A percentile compares a stretch with the other conserved stretches of the same genome.
Conservation (phyloP, 2,113 vertebrate genomes). For the Solea senegalensis region DNA sequence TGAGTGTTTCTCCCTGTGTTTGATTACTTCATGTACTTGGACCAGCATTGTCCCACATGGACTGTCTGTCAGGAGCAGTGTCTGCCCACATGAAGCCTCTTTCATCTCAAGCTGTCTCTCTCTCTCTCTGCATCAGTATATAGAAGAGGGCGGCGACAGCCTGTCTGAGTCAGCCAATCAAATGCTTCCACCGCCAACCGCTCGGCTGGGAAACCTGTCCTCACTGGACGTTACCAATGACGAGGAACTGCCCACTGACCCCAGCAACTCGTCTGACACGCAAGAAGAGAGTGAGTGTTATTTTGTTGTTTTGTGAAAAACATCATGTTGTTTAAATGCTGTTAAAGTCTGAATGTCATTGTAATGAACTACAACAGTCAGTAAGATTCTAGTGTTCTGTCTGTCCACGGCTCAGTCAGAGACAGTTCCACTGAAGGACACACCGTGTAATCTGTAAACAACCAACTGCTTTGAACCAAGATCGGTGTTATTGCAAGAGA, state of each 20-base stretch:
- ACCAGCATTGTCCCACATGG: too few species aligned
- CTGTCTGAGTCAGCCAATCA: slow-evolving; percentile 82
- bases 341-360: too few species aligned
- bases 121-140: slow-evolving; percentile 69
- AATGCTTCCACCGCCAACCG: slow-evolving; percentile 71
- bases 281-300: slow-evolving; percentile 87
- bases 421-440: too few species aligned
- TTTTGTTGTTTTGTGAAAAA: background rate
- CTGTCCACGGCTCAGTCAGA: too few species aligned
- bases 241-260: slow-evolving; percentile 89
- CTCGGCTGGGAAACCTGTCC: slow-evolving; percentile 79
- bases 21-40: too few species aligned
- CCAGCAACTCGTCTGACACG: slow-evolving; percentile 90
- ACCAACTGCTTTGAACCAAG: too few species aligned
- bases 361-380: too few species aligned
- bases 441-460: too few species aligned
- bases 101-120: slow-evolving; percentile 43
- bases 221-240: slow-evolving; percentile 86
- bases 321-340: too few species aligned
- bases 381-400: too few species aligned
- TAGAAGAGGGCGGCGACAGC: slow-evolving; percentile 82
- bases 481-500: too few species aligned
- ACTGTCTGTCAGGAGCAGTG: slow-evolving; percentile 4
- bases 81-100: slow-evolving; percentile 15
- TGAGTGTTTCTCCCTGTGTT: slow-evolving; percentile 49